Evolutionary conservation across 2,113 vertebrate species (phyloP), one percentile per base, ranked within the genome.

Genomic region (Peromyscus californicus): DNA sequence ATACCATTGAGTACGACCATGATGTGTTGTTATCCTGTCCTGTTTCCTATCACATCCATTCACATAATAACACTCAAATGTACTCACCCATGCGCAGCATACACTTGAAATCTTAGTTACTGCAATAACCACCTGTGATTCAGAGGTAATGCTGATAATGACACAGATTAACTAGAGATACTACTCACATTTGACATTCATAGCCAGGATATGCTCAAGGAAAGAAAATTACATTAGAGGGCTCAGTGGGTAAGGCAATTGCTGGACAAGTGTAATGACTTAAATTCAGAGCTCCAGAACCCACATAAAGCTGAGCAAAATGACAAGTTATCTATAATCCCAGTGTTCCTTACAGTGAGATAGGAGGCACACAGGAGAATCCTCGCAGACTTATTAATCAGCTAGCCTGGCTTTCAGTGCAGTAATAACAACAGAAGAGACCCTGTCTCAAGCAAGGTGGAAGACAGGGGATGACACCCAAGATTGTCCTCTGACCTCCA

Each of bases 1-100:
- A 59, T 8, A 45, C 12, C 12, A 80, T 70, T 67, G 31, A 22
- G 5, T 31, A 33, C 48, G 51, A 51, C 6, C 51, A 87, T 39
- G 12, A 17, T 76, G 90, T 93, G 7, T 89, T 96, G 22, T 75
- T 97, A 57, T 76, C 7, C 3, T 33, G 26, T 54, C 17, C 3
- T 19, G 19, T 91, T 97, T 86, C 7, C n/a, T 63, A 70, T 63
- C n/a, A 72, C 13, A 93, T 57, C 86, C 29, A 84, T 75, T 93
- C 10, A 96, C 17, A 90, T 48, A 86, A 59, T 54, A 74, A 95
- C 24, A 61, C 36, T 84, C 67, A 94, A 82, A 65, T 29, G n/a
- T n/a, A n/a, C n/a, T n/a, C n/a, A n/a, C n/a, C n/a, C n/a, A n/a
- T n/a, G 21, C 3, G 86, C 31, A 48, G 69, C 51, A 88, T 54